Base-by-base conservation (phyloP, 2,888 invertebrate genomes). In the Trissonchulus latispiculum region DNA sequence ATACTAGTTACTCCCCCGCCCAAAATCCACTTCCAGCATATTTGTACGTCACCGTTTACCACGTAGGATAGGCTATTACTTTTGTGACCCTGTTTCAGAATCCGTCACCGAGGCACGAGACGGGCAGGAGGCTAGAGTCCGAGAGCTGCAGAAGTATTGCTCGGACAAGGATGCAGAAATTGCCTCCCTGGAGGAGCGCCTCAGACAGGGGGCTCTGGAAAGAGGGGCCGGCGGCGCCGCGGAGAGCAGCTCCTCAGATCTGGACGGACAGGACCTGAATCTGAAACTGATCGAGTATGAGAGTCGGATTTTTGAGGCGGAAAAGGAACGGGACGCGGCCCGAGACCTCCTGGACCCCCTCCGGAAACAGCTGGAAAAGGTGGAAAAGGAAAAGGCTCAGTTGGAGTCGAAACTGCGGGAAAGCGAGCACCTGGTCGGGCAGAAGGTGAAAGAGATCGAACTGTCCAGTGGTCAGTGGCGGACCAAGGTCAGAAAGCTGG, bases 231-330 rank as follows among this genome's bases (percentile, higher is more conserved):
- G 8, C 8, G 48, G 48, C 8, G 48, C 23, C 23, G 48, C 48
- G 48, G 48, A 23, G 48, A 23, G 48, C 48, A 23, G 23, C 8
- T 8, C 8, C 8, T 8, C 8, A 23, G 48, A 23, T 8, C 8
- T 48, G 8, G 8, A 48, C 8, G 48, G 23, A 8, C 48, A 48
- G 48, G 48, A 48, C 48, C 8, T 48, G 48, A 48, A 64, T 28
- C 35, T 73, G n/a, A 73, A 73, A 59, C 36, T 71, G 36, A 73
- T 73, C 61, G 73, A 73, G 59, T 73, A 48, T 18, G 73, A 73
- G 33, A 73, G 73, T 36, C 71, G 67, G 59, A 73, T 73, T 33
- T 73, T 73, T 62, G 70, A 73, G 31, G 32, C 67, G 70, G 73
- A 73, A 73, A 59, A 59, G 70, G n/a, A 37, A 18, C 8, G 18